A percentile compares a stretch with the other conserved stretches of the same genome.
These are phyloP conservation scores for Altica lythri DNA, from an alignment of 2,888 invertebrate species.

Conservation along the genomic window DNA sequence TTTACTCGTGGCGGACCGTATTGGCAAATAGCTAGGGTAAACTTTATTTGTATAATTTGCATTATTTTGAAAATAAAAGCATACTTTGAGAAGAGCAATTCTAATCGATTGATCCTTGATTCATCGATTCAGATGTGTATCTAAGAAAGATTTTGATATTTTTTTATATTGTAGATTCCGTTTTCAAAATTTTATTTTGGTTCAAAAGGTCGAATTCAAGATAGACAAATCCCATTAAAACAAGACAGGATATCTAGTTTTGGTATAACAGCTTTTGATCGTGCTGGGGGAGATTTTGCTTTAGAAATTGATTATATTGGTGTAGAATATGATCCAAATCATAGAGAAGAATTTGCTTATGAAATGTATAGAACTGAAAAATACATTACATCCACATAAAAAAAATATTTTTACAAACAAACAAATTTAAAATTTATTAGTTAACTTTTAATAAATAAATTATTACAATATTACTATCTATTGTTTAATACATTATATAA, in stretches of 20 bases:
- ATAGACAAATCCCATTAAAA: constrained; percentile 71
- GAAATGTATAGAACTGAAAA: constrained; percentile 82
- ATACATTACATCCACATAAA: constrained; percentile 68
- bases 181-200: constrained; percentile 89
- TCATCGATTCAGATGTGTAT: no score
- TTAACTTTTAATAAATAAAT: no score
- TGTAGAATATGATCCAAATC: constrained; percentile 77
- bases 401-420: no score
- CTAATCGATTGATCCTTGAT: no score
- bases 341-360: constrained; percentile 88
- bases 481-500: no score
- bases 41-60: constrained; percentile 10
- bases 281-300: constrained; percentile 80
- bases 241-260: constrained; percentile 70
- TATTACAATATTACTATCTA: no score
- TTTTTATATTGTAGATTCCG: constrained; percentile 73
- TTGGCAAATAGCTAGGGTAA: constrained; percentile 90
- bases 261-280: constrained; percentile 82
- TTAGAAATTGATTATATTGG: constrained; percentile 95
- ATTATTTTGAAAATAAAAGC: no score
- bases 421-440: no score
- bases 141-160: no score
- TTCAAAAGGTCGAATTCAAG: constrained; percentile 85
- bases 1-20: constrained; percentile 98
- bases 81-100: no score